These are phyloP conservation scores for Ceratosolen fusciceps DNA, from an alignment of 1,140 invertebrate species.

Conservation along the genomic window DNA sequence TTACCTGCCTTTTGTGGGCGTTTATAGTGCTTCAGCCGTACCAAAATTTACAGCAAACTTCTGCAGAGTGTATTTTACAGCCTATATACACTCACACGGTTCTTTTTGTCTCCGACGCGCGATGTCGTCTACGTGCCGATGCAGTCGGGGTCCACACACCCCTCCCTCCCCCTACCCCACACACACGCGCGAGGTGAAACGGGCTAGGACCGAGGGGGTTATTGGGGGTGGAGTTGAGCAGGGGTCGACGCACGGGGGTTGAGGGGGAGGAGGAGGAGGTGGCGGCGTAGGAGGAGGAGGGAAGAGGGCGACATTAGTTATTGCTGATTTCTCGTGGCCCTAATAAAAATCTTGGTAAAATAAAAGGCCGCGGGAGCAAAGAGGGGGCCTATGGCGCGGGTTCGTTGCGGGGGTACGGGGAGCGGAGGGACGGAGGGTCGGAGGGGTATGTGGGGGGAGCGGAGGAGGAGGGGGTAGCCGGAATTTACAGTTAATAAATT, in stretches of 20 bases:
- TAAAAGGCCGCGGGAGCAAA: constrained; percentile 51
- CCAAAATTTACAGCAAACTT: constrained; percentile 47
- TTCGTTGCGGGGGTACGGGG: too few species aligned
- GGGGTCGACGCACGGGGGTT: too few species aligned
- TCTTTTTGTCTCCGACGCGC: constrained; percentile 36
- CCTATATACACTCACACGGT: constrained; percentile 4
- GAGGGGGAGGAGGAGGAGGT: too few species aligned
- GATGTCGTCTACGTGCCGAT: constrained; percentile 21
- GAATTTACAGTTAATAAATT: constrained; percentile 65
- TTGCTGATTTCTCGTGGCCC: constrained; percentile 58
- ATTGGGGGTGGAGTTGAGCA: too few species aligned
- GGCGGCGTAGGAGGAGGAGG: constrained; percentile 36
- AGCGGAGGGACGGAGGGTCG: too few species aligned
- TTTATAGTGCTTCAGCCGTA: constrained; percentile 34
- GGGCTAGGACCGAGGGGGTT: too few species aligned
- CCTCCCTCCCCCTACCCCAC: too few species aligned
- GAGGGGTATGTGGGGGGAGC: neutral
- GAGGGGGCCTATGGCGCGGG: too few species aligned
- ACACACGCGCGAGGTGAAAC: too few species aligned
- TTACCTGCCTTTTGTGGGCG: constrained; percentile 36
- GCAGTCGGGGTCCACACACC: constrained; percentile 55
- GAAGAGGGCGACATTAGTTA: constrained; percentile 62
- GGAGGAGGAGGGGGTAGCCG: neutral
- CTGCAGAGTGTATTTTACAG: constrained; percentile 41
- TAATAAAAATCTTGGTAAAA: constrained; percentile 61